A percentile compares a stretch with the other conserved stretches of the same genome.
These are phyloP conservation scores for Marisa cornuarietis DNA, from an alignment of 1,140 invertebrate genomes.

Conservation along the genomic window DNA sequence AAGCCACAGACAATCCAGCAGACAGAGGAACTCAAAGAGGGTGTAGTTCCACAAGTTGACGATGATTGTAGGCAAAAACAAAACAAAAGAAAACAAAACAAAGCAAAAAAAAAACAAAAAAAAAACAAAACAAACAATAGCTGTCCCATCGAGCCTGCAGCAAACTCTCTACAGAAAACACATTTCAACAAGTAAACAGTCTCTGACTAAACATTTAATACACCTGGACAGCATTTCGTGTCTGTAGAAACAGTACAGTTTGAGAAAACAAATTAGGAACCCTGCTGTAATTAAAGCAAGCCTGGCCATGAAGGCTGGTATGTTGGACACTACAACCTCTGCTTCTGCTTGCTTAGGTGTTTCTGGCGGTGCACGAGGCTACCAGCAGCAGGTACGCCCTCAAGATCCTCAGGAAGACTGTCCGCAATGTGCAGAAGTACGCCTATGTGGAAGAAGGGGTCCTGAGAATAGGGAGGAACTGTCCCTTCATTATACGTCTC, in stretches of 20 bases:
- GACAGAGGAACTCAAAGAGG: too few species aligned
- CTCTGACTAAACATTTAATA: not conserved
- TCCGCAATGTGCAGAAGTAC: constrained; percentile 21
- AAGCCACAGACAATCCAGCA: too few species aligned
- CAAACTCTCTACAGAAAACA: not conserved
- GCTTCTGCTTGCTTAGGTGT: constrained; percentile 1
- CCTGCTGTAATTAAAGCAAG: not conserved
- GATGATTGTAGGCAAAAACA: too few species aligned
- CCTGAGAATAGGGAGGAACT: not conserved
- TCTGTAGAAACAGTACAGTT: not conserved
- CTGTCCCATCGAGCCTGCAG: not conserved
- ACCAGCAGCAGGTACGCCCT: not conserved
- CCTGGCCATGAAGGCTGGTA: not conserved
- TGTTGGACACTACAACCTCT: not conserved
- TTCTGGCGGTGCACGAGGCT: constrained; percentile 5
- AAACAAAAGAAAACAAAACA: too few species aligned
- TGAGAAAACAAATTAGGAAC: not conserved
- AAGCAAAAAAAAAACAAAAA: too few species aligned
- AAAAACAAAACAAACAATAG: too few species aligned
- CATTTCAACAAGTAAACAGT: not conserved
- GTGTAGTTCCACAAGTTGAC: too few species aligned
- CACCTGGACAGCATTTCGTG: not conserved
- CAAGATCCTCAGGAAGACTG: constrained; percentile 15
- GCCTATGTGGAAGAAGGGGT: constrained; percentile 18
- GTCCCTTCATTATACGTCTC: constrained; percentile 16